phyloP scores from a whole-genome alignment of 2,888 invertebrate species.

The Chouioia cunea region DNA sequence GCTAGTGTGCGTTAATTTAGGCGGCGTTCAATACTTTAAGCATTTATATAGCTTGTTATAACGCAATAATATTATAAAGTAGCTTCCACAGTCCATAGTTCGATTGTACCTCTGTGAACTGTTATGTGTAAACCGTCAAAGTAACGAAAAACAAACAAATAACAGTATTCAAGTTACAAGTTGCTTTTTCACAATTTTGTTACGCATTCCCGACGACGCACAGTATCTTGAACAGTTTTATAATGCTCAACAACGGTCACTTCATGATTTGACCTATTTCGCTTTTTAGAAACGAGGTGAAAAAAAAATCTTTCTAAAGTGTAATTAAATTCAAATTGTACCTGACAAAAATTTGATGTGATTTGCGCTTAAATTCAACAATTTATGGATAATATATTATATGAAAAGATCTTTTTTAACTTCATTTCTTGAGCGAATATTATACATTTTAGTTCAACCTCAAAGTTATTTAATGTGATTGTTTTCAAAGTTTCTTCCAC shows the following conservation, averaged over 20 bases:
- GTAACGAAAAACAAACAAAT: conserved; percentile 17
- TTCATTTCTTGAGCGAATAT: conserved; percentile 31
- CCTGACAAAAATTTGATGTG: conserved; percentile 15
- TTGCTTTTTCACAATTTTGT: background rate
- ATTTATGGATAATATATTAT: conserved; percentile 23
- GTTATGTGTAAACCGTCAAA: conserved; percentile 37
- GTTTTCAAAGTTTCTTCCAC: conserved; percentile 39
- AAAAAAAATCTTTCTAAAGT: conserved; percentile 21
- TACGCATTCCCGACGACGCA: conserved; percentile 19
- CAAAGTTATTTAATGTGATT: conserved; percentile 32
- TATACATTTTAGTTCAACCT: conserved; percentile 26
- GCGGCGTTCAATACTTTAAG: conserved; percentile 44
- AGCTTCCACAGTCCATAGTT: conserved; percentile 48
- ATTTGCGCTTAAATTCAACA: conserved; percentile 18
- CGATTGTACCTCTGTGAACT: conserved; percentile 41
- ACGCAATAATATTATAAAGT: conserved; percentile 47
- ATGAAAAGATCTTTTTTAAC: conserved; percentile 27
- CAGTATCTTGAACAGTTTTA: conserved; percentile 12
- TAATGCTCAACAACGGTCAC: background rate
- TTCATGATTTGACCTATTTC: background rate
- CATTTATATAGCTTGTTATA: conserved; percentile 47
- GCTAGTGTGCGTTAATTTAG: conserved; percentile 47
- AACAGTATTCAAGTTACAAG: background rate
- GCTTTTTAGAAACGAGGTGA: conserved; percentile 35
- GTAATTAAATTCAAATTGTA: conserved; percentile 35